A percentile compares a stretch with the other conserved stretches of the same genome.
Evolutionary conservation across 92 coral and sea anemone species (phyloP).

Genomic region (Nematostella vectensis): DNA sequence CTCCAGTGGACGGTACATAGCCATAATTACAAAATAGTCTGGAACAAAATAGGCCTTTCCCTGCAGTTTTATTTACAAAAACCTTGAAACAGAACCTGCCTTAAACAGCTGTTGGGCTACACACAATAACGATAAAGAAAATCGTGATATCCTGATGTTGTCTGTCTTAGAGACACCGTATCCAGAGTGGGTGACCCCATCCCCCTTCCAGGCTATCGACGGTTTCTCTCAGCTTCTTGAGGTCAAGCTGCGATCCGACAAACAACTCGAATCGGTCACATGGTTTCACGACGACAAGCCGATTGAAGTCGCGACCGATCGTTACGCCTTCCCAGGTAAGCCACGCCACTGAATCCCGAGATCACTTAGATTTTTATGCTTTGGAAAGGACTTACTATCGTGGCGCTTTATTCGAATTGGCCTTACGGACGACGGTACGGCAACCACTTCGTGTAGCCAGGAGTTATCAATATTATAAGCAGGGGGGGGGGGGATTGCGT

Average conservation of each 20-base stretch:
- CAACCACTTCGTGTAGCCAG: too few relatives aligned
- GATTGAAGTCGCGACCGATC: slow-evolving; percentile 46
- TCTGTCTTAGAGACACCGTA: slow-evolving; percentile 76
- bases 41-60: too few relatives aligned
- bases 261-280: slow-evolving; percentile 41
- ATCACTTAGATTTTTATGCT: too few relatives aligned
- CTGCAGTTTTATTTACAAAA: background rate
- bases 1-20: slow-evolving; percentile 17
- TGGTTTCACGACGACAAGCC: slow-evolving; percentile 75
- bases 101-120: too few relatives aligned
- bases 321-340: slow-evolving; percentile 76
- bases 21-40: too few relatives aligned
- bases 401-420: too few relatives aligned
- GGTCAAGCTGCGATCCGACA: slow-evolving; percentile 46
- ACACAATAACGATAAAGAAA: too few relatives aligned
- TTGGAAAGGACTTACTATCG: too few relatives aligned
- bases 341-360: background rate
- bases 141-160: too few relatives aligned
- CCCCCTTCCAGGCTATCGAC: slow-evolving; percentile 82
- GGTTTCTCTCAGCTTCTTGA: slow-evolving; percentile 67
- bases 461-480: too few relatives aligned
- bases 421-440: too few relatives aligned
- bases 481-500: too few relatives aligned
- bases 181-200: slow-evolving; percentile 69
- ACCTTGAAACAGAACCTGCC: background rate